Percentiles rank a stretch among this genome's conserved stretches.
phyloP scores from a whole-genome alignment of 2,797 vertebrate genomes.

The Erpetoichthys calabaricus region DNA sequence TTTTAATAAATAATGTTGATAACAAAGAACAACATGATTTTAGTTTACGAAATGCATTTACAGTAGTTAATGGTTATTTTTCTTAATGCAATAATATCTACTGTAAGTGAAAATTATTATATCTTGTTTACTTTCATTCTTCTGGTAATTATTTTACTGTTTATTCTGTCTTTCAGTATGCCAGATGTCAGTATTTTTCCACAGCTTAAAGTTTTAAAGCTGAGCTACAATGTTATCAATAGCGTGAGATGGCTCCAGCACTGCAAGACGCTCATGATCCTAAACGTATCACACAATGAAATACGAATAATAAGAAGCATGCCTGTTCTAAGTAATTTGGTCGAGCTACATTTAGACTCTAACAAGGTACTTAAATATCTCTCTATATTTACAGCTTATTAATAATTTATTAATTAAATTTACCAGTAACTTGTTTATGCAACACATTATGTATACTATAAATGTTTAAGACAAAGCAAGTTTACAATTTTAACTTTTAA shows the following conservation, averaged over 20 bases:
- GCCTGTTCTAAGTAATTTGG: conserved; percentile 8
- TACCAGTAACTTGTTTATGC: too few species aligned
- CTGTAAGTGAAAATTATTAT: background rate
- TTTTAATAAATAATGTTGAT: too few species aligned
- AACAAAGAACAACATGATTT: too few species aligned
- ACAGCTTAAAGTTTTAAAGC: background rate
- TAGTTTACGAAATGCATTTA: too few species aligned
- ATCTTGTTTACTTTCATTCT: background rate
- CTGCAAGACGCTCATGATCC: background rate
- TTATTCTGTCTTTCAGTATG: background rate
- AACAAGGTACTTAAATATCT: conserved; percentile 9
- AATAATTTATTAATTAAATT: background rate
- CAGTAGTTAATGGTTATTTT: too few species aligned
- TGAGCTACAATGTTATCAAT: conserved; percentile 6
- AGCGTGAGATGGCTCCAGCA: conserved; percentile 1
- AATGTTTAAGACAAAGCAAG: too few species aligned
- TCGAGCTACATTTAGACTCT: conserved; percentile 7
- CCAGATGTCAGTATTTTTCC: conserved; percentile 9
- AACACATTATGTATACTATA: too few species aligned
- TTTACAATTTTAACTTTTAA: too few species aligned
- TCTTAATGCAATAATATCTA: too few species aligned
- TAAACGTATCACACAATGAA: conserved; percentile 7
- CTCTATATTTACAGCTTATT: background rate
- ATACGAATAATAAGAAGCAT: conserved; percentile 6
- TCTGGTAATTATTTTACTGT: background rate